Base-by-base conservation (phyloP, 1,140 invertebrate genomes). In the Rhagoletis zephyria region DNA sequence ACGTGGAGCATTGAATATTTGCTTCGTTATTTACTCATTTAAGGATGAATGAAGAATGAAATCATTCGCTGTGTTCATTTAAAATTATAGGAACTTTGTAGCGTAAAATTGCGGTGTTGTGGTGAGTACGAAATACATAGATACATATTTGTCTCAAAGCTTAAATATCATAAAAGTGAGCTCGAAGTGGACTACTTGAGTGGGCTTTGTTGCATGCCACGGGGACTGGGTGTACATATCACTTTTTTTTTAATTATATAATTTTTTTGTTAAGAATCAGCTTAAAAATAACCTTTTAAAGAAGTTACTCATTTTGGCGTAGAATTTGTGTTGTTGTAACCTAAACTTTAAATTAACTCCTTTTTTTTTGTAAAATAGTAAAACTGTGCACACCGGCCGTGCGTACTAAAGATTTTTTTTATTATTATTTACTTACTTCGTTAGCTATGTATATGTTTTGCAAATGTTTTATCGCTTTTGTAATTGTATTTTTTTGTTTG, bases 31-130 rank as follows among this genome's bases (percentile, higher is more conserved):
- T 30, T 30, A 63, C 61, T 63, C 2, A 56, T 56, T 56, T 56
- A 10, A 56, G 10, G 10, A 56, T 56, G 51, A 56, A 63, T 63
- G 42, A 74, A 56, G 48, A 81, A n/a, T n/a, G 74, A 81, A 81
- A 19, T 81, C 42, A 74, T 74, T n/a, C 2, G 67, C 67, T 45
- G 67, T 45, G 48, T 74, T 3, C 45, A 12, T 81, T 81, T 19
- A 19, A 56, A 81, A 51, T 81, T 81, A 81, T 81, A 81, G 74
- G 74, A 81, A 81, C 74, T 81, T 81, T 81, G 45, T 81, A 81
- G 74, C 74, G 45, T 81, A 51, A 81, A 81, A 51, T 48, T 56
- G 74, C 48, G 4, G 74, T 56, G 16, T 56, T 56, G 16, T 56
- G 48, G 10, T 77, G 45, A n/a, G n/a, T n/a, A 19, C 45, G 16